phyloP scores from a whole-genome alignment of 2,797 vertebrate species.

The Leuciscus waleckii region DNA sequence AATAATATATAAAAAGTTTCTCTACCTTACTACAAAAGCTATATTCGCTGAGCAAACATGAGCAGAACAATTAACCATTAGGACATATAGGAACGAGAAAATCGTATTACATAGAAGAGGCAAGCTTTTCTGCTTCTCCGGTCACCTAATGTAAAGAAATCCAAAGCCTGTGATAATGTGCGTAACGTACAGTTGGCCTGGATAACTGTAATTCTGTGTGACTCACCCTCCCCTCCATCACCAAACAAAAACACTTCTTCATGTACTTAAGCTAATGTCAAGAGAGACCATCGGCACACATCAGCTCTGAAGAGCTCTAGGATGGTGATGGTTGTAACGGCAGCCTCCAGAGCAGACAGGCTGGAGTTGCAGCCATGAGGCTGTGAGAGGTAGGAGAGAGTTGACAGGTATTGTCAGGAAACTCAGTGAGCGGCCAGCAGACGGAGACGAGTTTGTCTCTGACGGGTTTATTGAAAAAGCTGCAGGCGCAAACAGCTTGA shows the following conservation, averaged over 20 bases:
- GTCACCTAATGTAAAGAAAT: conserved; percentile 1
- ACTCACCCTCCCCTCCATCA: conserved; percentile 14
- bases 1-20: not conserved
- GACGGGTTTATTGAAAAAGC: conserved; percentile 69
- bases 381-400: conserved; percentile 51
- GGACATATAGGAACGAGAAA: not conserved
- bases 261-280: conserved; percentile 27
- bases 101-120: not conserved
- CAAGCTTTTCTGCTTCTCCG: not conserved
- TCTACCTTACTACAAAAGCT: not conserved
- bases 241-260: conserved; percentile 30
- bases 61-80: not conserved
- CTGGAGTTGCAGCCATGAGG: conserved; percentile 25
- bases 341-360: not conserved
- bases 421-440: conserved; percentile 67
- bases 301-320: conserved; percentile 29
- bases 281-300: conserved; percentile 36
- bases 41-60: not conserved
- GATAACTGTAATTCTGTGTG: too few species aligned
- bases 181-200: not conserved
- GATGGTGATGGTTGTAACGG: not conserved
- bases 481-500: conserved; percentile 58
- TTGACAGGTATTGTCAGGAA: conserved; percentile 70
- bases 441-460: conserved; percentile 67
- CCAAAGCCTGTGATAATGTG: conserved; percentile 11